Base-by-base conservation (phyloP, 1,140 invertebrate genomes). In the Drosophila guanche region DNA sequence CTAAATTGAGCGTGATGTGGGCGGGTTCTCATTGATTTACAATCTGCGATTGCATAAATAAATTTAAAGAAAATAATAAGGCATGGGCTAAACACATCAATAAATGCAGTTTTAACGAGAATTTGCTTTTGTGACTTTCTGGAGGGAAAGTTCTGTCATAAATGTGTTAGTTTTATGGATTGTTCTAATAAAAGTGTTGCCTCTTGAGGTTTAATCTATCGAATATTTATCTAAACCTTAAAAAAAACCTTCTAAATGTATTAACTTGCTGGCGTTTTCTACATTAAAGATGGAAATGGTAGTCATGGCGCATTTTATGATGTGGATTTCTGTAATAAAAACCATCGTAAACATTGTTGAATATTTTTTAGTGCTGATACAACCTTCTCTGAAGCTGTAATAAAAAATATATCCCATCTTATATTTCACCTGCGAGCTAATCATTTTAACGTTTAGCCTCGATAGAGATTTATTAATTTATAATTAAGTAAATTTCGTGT, bases 401-500 rank as follows among this genome's bases (percentile, higher is more conserved):
- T 37, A 4, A 12, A 12, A 37, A 3, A 3, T 0, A 10, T 1
- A 37, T 37, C 33, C 33, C 4, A 12, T 37, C 33, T 3, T 3
- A 37, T 10, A 12, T 37, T 7, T 3, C 33, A 37, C 3, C 10
- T 10, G 3, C 1, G 3, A 12, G 33, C 33, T 37, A 12, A 12
- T 12, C 2, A 12, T 5, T 40, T 54, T 46, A 46, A 16, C 40
- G 23, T 27, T 52, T 12, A 37, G 45, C n/a, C 8, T 45, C 29
- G 29, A 10, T 10, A 10, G 25, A 27, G 45, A 2, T 54, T 59
- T 59, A 59, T 22, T 45, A 12, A 53, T 57, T 61, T 48, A 27
- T 48, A 59, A 79, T 79, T 59, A 79, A 48, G 66, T 29, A 23
- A 55, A 59, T 71, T 71, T 77, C 25, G 25, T 66, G 55, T 47